These are phyloP conservation scores for Cyaniris semiargus DNA, from an alignment of 2,888 invertebrate genomes.

Conservation along the genomic window DNA sequence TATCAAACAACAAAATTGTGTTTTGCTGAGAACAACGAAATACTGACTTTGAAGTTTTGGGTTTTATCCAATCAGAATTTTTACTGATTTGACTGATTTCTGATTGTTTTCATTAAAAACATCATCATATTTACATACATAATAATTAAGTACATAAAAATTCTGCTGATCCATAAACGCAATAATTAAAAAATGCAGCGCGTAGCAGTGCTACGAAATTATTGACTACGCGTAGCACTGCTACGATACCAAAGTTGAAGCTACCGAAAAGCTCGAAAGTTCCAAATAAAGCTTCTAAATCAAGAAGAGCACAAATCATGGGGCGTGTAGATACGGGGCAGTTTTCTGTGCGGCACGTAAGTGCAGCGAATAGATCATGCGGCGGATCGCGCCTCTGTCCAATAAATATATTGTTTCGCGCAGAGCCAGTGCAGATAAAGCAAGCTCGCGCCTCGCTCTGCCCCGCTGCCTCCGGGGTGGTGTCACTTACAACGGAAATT, in stretches of 20 bases:
- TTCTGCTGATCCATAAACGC: too few species aligned
- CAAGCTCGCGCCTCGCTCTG: constrained; percentile 77
- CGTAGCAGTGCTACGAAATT: not conserved
- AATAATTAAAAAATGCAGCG: not conserved
- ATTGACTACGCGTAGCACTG: not conserved
- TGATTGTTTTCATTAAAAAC: too few species aligned
- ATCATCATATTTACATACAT: too few species aligned
- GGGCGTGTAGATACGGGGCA: constrained; percentile 37
- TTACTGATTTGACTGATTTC: too few species aligned
- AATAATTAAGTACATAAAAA: too few species aligned
- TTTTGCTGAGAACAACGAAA: too few species aligned
- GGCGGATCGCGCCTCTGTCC: constrained; percentile 70
- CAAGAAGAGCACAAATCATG: constrained; percentile 29
- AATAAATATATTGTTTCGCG: constrained; percentile 81
- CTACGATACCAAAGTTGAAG: not conserved
- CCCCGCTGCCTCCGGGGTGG: constrained; percentile 59
- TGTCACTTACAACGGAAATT: constrained; percentile 48
- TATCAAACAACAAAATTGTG: too few species aligned
- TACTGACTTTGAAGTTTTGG: too few species aligned
- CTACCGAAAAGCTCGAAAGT: constrained; percentile 19
- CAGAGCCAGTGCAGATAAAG: constrained; percentile 79
- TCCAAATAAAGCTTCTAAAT: constrained; percentile 27
- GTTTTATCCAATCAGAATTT: too few species aligned
- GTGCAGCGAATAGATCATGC: constrained; percentile 74
- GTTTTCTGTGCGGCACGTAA: constrained; percentile 50